phyloP scores from a whole-genome alignment of 1,140 invertebrate species.

The Steinernema feltiae region DNA sequence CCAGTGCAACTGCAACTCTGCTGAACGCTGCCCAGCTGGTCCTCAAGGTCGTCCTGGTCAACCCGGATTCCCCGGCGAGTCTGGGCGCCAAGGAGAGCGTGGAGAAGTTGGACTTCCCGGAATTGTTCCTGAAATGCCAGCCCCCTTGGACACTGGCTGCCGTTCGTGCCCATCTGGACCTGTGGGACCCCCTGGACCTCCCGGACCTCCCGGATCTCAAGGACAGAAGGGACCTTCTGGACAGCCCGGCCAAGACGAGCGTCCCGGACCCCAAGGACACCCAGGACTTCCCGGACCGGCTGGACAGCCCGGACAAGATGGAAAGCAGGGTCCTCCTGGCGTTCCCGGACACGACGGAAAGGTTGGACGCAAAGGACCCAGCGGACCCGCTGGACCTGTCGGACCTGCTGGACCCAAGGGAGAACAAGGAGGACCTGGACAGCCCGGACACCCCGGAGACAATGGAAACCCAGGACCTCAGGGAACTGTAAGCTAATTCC shows the following conservation, averaged over 20 bases:
- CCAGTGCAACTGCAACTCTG: conserved; percentile 8
- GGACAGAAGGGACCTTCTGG: conserved; percentile 7
- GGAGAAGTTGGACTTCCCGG: conserved; percentile 6
- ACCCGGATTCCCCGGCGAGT: neutral
- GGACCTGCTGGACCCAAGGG: conserved; percentile 7
- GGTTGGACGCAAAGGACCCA: neutral
- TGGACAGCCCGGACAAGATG: conserved; percentile 11
- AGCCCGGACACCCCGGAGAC: neutral
- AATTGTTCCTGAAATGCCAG: neutral
- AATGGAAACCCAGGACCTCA: neutral
- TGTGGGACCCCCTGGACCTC: neutral
- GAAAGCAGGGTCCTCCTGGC: conserved; percentile 3
- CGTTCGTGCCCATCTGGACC: neutral
- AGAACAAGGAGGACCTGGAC: neutral
- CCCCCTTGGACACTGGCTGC: neutral
- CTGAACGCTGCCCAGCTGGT: neutral
- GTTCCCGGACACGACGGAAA: conserved; percentile 10
- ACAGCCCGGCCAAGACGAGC: neutral
- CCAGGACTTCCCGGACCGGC: neutral
- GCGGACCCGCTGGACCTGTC: neutral
- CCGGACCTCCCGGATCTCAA: neutral
- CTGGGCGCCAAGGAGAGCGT: neutral
- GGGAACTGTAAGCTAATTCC: conserved; percentile 9
- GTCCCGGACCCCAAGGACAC: conserved; percentile 8
- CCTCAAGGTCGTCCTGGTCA: neutral